Base-by-base conservation (phyloP, 2,888 invertebrate genomes). In the Electrophaes corylata region DNA sequence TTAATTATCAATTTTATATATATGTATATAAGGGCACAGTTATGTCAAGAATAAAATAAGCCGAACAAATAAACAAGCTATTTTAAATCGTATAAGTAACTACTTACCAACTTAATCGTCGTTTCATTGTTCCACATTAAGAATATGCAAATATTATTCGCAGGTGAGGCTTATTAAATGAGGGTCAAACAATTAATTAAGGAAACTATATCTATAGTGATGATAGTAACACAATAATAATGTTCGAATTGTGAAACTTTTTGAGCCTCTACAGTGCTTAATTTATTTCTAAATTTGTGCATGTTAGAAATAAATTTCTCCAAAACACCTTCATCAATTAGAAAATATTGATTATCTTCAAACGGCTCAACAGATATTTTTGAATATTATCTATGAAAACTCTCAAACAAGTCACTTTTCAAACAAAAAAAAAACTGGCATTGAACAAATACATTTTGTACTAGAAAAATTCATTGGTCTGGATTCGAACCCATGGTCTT, bases 161-260 rank as follows among this genome's bases (percentile, higher is more conserved):
- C 52, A 47, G 50, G 39, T 60, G 52, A 45, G 23, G 33, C 40
- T 16, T 40, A 40, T 40, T 49, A 43, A 47, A 39, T 37, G 41
- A 26, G 53, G 59, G 64, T 63, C 58, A 62, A 54, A 12, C 33
- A 59, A 60, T 46, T 48, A 53, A 60, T 60, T 19, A 37, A 8
- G 16, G 16, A 37, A 37, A 14, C 16, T 8, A 37, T 16, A 16
- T 37, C 10, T 6, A 3, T 29, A 29, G 26, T 10, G 26, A 4
- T 29, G 26, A 10, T 1, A 10, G 10, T 29, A 29, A 29, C 5
- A 3, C 8, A 29, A 29, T 29, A 29, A 10, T 29, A 29, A 3
- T 10, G 10, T 10, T 10, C 26, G 10, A 29, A 5, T 14, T 35
- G 12, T 5, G 5, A 35, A 35, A 14, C 12, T 2, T 35, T 12